Evolutionary conservation across 2,113 vertebrate genomes (phyloP), one percentile per base, ranked within the genome.

Genomic region (Oceanites oceanicus): DNA sequence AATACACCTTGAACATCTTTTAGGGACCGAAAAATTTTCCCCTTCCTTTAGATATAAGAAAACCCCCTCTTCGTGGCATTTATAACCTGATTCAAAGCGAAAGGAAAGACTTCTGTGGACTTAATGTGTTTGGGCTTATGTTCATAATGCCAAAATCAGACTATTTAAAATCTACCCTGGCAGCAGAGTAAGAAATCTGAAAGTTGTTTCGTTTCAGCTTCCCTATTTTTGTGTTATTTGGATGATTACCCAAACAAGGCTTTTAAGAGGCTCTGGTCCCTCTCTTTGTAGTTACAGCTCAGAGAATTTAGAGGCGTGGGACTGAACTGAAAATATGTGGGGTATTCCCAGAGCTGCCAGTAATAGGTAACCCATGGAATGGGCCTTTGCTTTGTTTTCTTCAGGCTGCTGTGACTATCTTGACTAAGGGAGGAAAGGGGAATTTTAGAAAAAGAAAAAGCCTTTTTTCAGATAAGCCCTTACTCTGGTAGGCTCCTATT

Each of bases 311-410:
- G 78, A 77, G 86, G 77, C 62, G 50, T 97, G 96, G 96, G 92
- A 97, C 74, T 82, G 78, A 95, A 96, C 79, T 81, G 92, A 96
- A 96, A 97, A 86, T 97, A 97, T 97, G 96, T 94, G 86, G 96
- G 92, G 89, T 88, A 97, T 97, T 95, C 92, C 96, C 65, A 90
- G 85, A 81, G 63, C 90, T 91, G 86, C 78, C 65, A 95, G 91
- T 97, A 98, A 98, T 98, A 97, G 91, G 97, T 98, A 97, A 98
- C 67, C 92, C 92, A 98, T 98, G 97, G 95, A 98, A 95, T 1
- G 55, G 63, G 83, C 45, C 63, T 77, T 91, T 63, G 79, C 86
- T 93, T 93, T 96, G 83, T 93, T 95, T 86, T 62, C 50, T 82
- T 73, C 26, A 40, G 77, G 53, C 75, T 95, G 72, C 49, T 68